These are phyloP conservation scores for Buathra laborator DNA, from an alignment of 2,888 invertebrate genomes.

Conservation along the genomic window DNA sequence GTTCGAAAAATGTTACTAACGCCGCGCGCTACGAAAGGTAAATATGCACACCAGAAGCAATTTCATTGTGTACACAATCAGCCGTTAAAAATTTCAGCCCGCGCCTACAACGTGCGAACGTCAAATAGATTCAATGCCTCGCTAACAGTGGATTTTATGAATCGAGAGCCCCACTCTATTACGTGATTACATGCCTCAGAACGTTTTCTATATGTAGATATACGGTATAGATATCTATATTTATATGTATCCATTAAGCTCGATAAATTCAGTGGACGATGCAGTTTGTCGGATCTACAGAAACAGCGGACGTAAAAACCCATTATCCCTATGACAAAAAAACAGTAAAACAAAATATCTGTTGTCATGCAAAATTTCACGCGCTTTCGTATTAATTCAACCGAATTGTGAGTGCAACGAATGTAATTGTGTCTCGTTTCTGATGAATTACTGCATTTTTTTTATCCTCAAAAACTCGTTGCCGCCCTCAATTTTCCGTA, in stretches of 20 bases:
- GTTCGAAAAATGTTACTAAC: neutral
- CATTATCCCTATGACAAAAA: slow-evolving; percentile 37
- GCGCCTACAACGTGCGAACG: slow-evolving; percentile 5
- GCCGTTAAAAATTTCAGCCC: slow-evolving; percentile 15
- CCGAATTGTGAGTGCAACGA: slow-evolving; percentile 22
- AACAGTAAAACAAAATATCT: slow-evolving; percentile 26
- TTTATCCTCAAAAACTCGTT: no score
- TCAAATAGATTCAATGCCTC: slow-evolving; percentile 43
- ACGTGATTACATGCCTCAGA: slow-evolving; percentile 42
- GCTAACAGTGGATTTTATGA: slow-evolving; percentile 57
- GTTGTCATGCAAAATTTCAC: slow-evolving; percentile 60
- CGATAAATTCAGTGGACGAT: slow-evolving; percentile 41
- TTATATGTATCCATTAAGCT: neutral
- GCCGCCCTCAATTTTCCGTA: no score
- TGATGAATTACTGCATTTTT: no score
- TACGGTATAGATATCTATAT: neutral
- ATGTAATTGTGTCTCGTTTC: neutral
- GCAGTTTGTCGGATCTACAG: slow-evolving; percentile 36
- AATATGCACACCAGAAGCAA: slow-evolving; percentile 48
- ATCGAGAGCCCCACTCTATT: slow-evolving; percentile 46
- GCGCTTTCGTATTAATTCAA: slow-evolving; percentile 44
- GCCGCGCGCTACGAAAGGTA: neutral
- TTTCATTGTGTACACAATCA: slow-evolving; percentile 45
- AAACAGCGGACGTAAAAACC: slow-evolving; percentile 42
- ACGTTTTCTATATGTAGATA: slow-evolving; percentile 16